These are phyloP conservation scores for Stylophora pistillata DNA, from an alignment of 64 coral and sea anemone species.

Conservation along the genomic window DNA sequence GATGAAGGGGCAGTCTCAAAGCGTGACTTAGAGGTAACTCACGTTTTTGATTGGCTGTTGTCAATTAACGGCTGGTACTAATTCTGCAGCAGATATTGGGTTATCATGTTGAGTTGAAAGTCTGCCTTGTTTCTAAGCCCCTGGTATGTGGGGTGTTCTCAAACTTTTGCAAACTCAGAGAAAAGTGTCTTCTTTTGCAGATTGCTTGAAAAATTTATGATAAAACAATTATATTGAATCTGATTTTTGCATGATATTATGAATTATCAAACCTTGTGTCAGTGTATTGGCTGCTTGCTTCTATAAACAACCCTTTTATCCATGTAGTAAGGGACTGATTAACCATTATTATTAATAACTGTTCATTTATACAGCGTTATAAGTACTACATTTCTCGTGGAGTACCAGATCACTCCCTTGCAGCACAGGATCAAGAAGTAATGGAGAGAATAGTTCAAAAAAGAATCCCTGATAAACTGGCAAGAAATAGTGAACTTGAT, in stretches of 20 bases:
- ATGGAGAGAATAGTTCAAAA: slow-evolving; percentile 92
- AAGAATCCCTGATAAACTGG: slow-evolving; percentile 74
- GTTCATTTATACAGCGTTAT: slow-evolving; percentile 73
- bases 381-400: slow-evolving; percentile 91
- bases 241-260: no score
- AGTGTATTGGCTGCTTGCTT: background rate
- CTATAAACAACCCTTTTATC: no score
- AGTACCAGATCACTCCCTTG: slow-evolving; percentile 78
- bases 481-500: slow-evolving; percentile 72
- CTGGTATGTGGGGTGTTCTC: no score
- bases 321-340: background rate
- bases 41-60: background rate
- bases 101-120: no score
- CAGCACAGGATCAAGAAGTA: slow-evolving; percentile 73
- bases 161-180: no score
- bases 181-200: no score
- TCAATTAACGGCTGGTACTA: no score
- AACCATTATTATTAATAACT: background rate
- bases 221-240: no score
- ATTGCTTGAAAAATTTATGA: no score
- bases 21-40: slow-evolving; percentile 79
- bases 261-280: no score
- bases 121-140: no score
- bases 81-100: no score
- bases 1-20: slow-evolving; percentile 54